Base-by-base conservation (phyloP, 2,888 invertebrate genomes). In the Chrysina gloriosa region DNA sequence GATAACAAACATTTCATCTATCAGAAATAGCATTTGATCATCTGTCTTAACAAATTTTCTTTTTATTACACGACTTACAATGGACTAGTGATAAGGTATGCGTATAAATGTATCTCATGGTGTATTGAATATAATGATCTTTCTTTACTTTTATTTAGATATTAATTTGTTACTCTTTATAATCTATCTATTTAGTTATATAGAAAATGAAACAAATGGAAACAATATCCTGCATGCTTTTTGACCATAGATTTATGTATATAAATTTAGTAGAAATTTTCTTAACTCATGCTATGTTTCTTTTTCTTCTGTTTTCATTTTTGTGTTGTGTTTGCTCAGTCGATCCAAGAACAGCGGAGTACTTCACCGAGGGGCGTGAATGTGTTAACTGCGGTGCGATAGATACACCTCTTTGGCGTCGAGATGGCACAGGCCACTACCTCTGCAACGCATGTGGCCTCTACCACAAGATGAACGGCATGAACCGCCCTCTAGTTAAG, bases 371-470 rank as follows among this genome's bases (percentile, higher is more conserved):
- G 84, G 97, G 97, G 19, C 90, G 98, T 74, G 97, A 98, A 85
- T 98, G 98, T 85, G 97, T 97, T 68, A 98, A 98, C 87, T 98
- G 98, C 84, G 97, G 97, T 71, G 96, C 97, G 72, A 95, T 95
- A 80, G 94, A 87, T 80, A 99, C 98, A 76, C 98, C 98, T 72
- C 89, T 98, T 77, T 98, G 98, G 99, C 90, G 98, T 76, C 90
- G 99, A 83, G 98, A 99, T 89, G 96, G 96, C 84, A 97, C 96
- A 79, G 98, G 98, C 74, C 97, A 98, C 87, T 98, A 98, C 87
- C 91, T 98, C 79, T 99, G 99, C 90, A 99, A 99, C 89, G 98
- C 98, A 74, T 99, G 99, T 86, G 98, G 98, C 79, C 93, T 99
- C 77, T 98, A 98, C 89, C 92, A 93, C 86, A 96, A 95, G 88